Evolutionary conservation across 2,113 vertebrate genomes (phyloP).

Genomic region (Rhynchomys soricoides): DNA sequence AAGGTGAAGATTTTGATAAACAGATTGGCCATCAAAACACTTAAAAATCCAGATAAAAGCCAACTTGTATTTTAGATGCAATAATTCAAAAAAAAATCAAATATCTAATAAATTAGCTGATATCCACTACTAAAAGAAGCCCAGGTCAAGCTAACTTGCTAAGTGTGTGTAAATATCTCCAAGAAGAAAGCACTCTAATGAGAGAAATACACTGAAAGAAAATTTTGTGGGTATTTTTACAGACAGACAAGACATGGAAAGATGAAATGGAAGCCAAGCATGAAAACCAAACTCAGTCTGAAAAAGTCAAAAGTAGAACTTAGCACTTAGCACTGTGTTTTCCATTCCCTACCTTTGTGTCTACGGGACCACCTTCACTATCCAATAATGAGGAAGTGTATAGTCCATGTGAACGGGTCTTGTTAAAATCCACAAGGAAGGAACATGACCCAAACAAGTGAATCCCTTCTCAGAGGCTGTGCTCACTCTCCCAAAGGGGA

Average conservation of each 20-base stretch:
- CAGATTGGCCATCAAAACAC: background rate
- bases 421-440: background rate
- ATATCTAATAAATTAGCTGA: constrained; percentile 13
- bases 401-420: background rate
- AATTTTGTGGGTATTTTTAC: background rate
- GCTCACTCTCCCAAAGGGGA: background rate
- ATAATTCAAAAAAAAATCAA: constrained; percentile 39
- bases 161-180: background rate
- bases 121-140: constrained; percentile 7
- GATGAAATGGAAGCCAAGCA: background rate
- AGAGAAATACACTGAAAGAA: background rate
- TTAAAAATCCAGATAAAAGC: constrained; percentile 30
- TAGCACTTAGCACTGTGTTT: background rate
- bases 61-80: background rate
- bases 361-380: background rate
- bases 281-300: background rate
- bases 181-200: background rate
- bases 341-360: too few species aligned
- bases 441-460: background rate
- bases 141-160: constrained; percentile 8
- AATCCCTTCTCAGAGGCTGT: background rate
- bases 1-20: constrained; percentile 14
- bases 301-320: background rate
- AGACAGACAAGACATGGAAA: background rate
- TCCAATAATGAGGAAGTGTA: too few species aligned